Conservation (phyloP, 2,797 vertebrate species). For the Anniella stebbinsi region DNA sequence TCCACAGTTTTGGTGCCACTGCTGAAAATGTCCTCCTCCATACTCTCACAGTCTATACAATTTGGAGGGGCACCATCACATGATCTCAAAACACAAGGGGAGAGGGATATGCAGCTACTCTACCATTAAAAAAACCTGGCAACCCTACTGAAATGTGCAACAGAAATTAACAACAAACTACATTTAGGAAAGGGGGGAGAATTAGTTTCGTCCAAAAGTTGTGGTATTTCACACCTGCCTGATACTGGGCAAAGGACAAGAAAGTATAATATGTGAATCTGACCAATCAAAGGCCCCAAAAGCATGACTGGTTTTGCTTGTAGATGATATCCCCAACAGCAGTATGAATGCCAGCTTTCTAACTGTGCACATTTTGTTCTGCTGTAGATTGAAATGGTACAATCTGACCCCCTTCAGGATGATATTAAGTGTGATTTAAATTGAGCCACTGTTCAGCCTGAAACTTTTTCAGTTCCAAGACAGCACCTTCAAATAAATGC, state of each 20-base stretch:
- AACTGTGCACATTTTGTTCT: neutral
- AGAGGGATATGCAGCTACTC: neutral
- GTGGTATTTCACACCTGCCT: neutral
- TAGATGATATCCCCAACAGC: neutral
- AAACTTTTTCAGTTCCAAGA: constrained; percentile 2
- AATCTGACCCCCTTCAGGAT: neutral
- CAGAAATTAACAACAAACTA: neutral
- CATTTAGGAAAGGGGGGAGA: too few species aligned
- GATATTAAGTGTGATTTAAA: neutral
- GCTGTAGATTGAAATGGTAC: neutral
- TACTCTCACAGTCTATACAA: neutral
- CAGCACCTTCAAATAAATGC: neutral
- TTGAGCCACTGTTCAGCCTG: neutral
- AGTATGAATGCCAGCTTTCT: neutral
- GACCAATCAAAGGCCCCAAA: neutral
- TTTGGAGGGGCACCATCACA: neutral
- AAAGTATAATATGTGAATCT: neutral
- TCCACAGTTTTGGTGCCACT: neutral
- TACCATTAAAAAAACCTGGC: neutral
- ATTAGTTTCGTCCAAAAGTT: neutral
- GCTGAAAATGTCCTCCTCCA: neutral
- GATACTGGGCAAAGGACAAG: neutral
- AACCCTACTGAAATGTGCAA: neutral
- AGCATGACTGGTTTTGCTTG: neutral
- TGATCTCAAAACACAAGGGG: neutral